These are phyloP conservation scores for Nyctibius grandis DNA, from an alignment of 2,797 vertebrate species.

Conservation along the genomic window DNA sequence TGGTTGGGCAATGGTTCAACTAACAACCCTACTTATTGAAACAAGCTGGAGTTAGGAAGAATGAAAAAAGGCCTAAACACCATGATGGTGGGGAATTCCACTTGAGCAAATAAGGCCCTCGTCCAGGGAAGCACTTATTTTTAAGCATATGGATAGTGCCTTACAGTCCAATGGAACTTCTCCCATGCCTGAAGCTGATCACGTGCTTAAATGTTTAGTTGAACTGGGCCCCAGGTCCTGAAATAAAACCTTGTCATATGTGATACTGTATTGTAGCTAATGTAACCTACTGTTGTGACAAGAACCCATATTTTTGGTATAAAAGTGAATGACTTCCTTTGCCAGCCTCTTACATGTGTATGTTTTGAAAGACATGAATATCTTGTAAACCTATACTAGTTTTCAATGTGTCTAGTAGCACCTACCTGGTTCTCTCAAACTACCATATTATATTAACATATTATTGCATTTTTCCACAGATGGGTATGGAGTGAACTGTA, in stretches of 20 bases:
- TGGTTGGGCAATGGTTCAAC: slow-evolving; percentile 60
- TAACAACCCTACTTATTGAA: slow-evolving; percentile 59
- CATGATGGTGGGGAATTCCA: slow-evolving; percentile 50
- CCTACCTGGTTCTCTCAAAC: slow-evolving; percentile 83
- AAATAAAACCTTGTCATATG: slow-evolving; percentile 60
- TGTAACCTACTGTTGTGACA: slow-evolving; percentile 58
- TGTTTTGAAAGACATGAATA: slow-evolving; percentile 75
- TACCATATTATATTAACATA: slow-evolving; percentile 84
- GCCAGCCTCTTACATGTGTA: slow-evolving; percentile 68
- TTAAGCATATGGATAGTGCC: slow-evolving; percentile 38
- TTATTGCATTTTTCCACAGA: slow-evolving; percentile 87
- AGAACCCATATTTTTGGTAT: slow-evolving; percentile 72
- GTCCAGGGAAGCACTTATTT: slow-evolving; percentile 60
- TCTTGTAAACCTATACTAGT: slow-evolving; percentile 82
- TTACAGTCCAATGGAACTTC: slow-evolving; percentile 9
- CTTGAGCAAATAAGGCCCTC: slow-evolving; percentile 64
- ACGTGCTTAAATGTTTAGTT: background rate
- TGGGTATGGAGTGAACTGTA: slow-evolving; percentile 79
- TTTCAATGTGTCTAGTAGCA: slow-evolving; percentile 81
- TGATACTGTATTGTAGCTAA: slow-evolving; percentile 43
- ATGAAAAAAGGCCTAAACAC: slow-evolving; percentile 54
- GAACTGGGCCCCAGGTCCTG: slow-evolving; percentile 43
- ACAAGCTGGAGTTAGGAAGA: slow-evolving; percentile 63
- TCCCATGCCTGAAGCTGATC: background rate
- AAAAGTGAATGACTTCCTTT: slow-evolving; percentile 71